These are phyloP conservation scores for Leptogaster cylindrica DNA, from an alignment of 2,888 invertebrate genomes.

Conservation along the genomic window DNA sequence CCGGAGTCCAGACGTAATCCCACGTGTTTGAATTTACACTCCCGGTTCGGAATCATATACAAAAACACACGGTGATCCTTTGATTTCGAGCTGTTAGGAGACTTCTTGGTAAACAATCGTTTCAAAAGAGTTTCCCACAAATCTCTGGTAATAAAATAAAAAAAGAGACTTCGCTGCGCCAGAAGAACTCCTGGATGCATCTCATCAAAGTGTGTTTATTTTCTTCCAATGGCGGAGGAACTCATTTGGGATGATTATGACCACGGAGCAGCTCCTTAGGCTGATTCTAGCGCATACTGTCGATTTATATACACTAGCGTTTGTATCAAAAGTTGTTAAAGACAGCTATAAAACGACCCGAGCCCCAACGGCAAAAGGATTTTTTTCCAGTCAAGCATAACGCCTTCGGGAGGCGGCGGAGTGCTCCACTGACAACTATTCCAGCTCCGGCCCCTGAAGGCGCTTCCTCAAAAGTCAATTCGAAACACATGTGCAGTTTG, in stretches of 20 bases:
- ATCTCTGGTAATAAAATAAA: conserved; percentile 5
- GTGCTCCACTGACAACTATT: not conserved
- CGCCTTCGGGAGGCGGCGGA: not conserved
- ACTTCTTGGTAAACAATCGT: conserved; percentile 5
- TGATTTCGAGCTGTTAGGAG: not conserved
- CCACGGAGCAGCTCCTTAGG: not conserved
- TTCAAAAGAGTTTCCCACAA: conserved; percentile 6
- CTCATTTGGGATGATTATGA: not conserved
- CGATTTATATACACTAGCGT: not conserved
- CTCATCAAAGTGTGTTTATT: conserved; percentile 15
- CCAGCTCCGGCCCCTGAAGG: not conserved
- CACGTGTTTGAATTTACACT: conserved; percentile 10
- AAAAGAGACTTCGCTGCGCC: not conserved
- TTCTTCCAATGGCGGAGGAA: not conserved
- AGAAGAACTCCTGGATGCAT: not conserved
- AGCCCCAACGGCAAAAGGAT: not conserved
- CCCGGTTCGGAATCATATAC: not conserved
- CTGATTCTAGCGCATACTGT: not conserved
- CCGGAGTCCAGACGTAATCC: not conserved
- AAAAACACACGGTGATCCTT: conserved; percentile 10
- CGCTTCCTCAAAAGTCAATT: conserved; percentile 30
- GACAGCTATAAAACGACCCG: conserved; percentile 5
- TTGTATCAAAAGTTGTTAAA: conserved; percentile 10
- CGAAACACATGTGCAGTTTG: conserved; percentile 26
- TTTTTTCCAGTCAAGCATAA: not conserved